Evolutionary conservation across 1,140 invertebrate genomes (phyloP), one percentile per base, ranked within the genome.

Genomic region (Nasonia vitripennis): DNA sequence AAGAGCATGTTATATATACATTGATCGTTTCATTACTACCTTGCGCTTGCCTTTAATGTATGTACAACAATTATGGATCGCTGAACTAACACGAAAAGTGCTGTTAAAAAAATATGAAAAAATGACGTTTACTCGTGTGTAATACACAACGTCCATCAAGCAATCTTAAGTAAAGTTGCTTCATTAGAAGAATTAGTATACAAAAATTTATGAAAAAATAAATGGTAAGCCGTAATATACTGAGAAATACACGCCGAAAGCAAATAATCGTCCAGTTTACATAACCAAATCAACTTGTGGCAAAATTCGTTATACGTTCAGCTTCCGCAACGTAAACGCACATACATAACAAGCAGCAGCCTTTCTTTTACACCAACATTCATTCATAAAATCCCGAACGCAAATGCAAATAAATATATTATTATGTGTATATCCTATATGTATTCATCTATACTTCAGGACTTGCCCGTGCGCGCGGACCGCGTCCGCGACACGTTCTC

Each of bases 351-450:
- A 84, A 78, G 75, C 75, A 37, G 41, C 17, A 78, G 55, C 55
- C 4, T 77, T 12, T 34, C 41, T 71, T 14, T 73, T 51, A 78
- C 45, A 41, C 70, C 17, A n/a, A 67, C 81, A 83, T 14, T 80
- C 84, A 80, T 68, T 87, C 89, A 14, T 34, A 85, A 83, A 81
- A 70, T 74, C 48, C 85, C 48, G 75, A 67, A 87, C 83, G 85
- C 89, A 90, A 89, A 87, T 87, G 83, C 89, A 89, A 90, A 90
- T 90, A 90, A 90, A 90, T 90, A 90, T 90, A 89, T 88, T 87
- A 73, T 87, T 75, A 31, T n/a, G 7, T 71, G 12, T 34, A 71
- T 2, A 11, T 5, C 14, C 48, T 45, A 45, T 83, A 77, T 68
- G 34, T 79, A 10, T 78, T 37, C 55, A 68, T 67, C 55, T 84